phyloP scores from a whole-genome alignment of 92 coral and sea anemone species.

The Zoanthus gigantus region DNA sequence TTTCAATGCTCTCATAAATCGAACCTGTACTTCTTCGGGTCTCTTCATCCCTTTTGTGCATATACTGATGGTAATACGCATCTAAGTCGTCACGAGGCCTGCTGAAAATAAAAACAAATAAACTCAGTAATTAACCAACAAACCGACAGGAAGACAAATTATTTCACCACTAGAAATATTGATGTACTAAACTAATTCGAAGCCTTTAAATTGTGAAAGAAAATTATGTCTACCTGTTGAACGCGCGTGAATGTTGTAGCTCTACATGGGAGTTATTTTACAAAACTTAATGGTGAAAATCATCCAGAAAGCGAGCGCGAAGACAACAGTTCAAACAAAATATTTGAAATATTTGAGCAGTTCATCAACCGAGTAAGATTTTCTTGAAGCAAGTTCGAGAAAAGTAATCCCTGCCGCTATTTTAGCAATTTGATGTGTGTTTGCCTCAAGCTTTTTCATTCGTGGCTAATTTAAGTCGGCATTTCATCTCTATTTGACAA shows the following conservation, averaged over 20 bases:
- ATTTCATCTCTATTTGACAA: not conserved
- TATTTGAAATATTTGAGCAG: constrained; percentile 68
- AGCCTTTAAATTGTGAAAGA: constrained; percentile 15
- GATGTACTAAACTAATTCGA: constrained; percentile 25
- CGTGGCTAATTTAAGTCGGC: constrained; percentile 1
- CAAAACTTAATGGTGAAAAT: not conserved
- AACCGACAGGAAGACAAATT: constrained; percentile 14
- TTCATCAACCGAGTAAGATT: constrained; percentile 34
- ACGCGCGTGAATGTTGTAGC: not conserved
- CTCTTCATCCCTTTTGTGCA: constrained; percentile 88
- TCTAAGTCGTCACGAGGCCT: constrained; percentile 85
- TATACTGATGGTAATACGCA: constrained; percentile 56
- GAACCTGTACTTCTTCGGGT: constrained; percentile 93
- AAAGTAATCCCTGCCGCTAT: constrained; percentile 32
- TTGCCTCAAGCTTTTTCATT: constrained; percentile 23
- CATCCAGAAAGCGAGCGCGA: not conserved
- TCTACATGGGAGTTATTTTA: not conserved
- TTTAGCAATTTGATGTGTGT: constrained; percentile 13
- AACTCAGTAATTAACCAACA: not conserved
- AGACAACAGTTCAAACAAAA: constrained; percentile 50
- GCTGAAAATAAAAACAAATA: constrained; percentile 4
- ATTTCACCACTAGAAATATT: constrained; percentile 1
- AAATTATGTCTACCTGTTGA: not conserved
- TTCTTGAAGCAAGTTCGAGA: constrained; percentile 47
- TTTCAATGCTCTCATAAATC: constrained; percentile 85